Percentiles rank a stretch among this genome's conserved stretches.
phyloP scores from a whole-genome alignment of 2,113 vertebrate species.

The Eulacestoma nigropectus region DNA sequence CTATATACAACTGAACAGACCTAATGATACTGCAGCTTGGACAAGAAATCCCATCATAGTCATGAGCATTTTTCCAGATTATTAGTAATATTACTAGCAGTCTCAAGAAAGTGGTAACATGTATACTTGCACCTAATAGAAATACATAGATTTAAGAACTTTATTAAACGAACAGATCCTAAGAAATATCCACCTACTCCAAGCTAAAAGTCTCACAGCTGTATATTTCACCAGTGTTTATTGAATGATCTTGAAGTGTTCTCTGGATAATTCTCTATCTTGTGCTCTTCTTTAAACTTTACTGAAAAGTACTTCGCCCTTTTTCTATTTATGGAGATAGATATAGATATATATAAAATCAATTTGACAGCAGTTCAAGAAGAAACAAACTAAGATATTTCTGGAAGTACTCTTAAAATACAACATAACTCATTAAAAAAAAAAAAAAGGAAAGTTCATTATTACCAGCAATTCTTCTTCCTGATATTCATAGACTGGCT shows the following conservation, averaged over 20 bases:
- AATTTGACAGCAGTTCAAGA: not conserved
- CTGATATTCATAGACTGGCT: constrained; percentile 89
- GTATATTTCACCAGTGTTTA: not conserved
- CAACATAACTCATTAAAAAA: not conserved
- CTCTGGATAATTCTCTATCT: not conserved
- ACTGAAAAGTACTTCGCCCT: not conserved
- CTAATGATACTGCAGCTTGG: not conserved
- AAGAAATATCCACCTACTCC: not conserved
- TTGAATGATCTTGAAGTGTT: not conserved
- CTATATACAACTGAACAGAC: not conserved
- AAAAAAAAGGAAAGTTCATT: not conserved
- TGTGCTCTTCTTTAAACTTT: not conserved
- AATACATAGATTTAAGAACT: not conserved
- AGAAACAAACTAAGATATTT: not conserved
- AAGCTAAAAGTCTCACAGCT: not conserved
- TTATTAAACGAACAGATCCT: not conserved
- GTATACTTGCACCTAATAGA: not conserved
- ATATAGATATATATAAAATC: not conserved
- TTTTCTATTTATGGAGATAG: not conserved
- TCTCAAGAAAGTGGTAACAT: not conserved
- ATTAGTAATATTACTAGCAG: not conserved
- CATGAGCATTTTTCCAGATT: not conserved
- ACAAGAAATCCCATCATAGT: not conserved
- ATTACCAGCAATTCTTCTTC: constrained; percentile 95
- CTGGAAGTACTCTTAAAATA: not conserved